phyloP scores from a whole-genome alignment of 2,888 invertebrate species.

The Anthrax anthrax region DNA sequence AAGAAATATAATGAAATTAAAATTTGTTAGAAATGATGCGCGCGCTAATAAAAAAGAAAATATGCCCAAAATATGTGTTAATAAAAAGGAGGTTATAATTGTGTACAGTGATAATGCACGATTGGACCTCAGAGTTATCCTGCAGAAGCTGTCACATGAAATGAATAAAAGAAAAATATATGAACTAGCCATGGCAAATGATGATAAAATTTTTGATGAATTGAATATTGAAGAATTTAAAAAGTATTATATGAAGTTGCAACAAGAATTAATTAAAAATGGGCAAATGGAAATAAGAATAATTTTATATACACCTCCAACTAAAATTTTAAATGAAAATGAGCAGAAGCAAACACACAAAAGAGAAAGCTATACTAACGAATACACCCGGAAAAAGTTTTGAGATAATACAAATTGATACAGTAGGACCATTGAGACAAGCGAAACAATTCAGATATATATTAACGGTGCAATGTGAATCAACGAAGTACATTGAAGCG shows the following conservation, averaged over 20 bases:
- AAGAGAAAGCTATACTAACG: background rate
- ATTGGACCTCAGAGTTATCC: background rate
- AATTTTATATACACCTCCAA: background rate
- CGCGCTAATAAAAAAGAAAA: background rate
- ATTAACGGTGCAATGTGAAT: background rate
- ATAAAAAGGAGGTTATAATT: background rate
- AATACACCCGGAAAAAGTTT: background rate
- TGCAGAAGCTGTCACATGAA: background rate
- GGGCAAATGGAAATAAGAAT: background rate
- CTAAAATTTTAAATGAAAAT: background rate
- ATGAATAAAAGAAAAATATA: background rate
- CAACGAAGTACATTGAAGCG: slow-evolving; percentile 10
- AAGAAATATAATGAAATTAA: background rate
- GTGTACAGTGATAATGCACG: background rate
- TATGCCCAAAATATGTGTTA: background rate
- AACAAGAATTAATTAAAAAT: background rate
- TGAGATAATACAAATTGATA: background rate
- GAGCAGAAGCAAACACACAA: background rate
- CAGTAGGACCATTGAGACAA: slow-evolving; percentile 1
- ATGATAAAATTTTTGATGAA: background rate
- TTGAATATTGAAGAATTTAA: background rate
- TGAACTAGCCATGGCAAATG: background rate
- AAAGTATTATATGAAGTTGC: background rate
- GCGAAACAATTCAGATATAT: background rate
- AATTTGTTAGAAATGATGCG: background rate